Evolutionary conservation across 1,140 invertebrate species (phyloP).

Genomic region (Coptotermes formosanus): DNA sequence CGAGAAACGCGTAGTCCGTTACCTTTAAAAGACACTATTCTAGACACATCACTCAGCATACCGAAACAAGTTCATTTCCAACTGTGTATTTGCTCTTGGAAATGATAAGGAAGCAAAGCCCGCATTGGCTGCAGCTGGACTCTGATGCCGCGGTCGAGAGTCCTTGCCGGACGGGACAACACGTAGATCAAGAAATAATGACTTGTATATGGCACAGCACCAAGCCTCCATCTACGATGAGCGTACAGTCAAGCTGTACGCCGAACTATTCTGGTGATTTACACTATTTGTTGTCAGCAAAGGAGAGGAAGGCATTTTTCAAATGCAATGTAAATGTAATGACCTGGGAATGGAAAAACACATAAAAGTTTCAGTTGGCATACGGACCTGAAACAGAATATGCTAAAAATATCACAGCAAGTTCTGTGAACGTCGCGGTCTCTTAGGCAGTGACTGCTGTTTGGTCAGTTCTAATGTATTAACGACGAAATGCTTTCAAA

Average conservation of each 20-base stretch:
- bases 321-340: not conserved
- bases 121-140: not conserved
- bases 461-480: not conserved
- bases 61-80: not conserved
- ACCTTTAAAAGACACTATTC: no score
- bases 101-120: not conserved
- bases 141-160: not conserved
- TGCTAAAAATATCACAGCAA: not conserved
- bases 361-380: not conserved
- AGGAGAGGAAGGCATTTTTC: slow-evolving; percentile 6
- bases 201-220: not conserved
- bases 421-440: not conserved
- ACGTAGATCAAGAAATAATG: not conserved
- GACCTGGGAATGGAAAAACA: not conserved
- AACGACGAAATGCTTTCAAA: not conserved
- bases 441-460: not conserved
- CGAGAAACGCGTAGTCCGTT: no score
- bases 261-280: not conserved
- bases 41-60: not conserved
- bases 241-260: not conserved
- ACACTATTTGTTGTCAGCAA: not conserved
- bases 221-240: not conserved
- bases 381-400: not conserved
- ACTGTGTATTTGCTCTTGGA: not conserved
- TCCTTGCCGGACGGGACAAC: not conserved